Percentiles rank a stretch among this genome's conserved stretches.
Conservation (phyloP, 2,888 invertebrate genomes). For the Nemotelus pantherinus region DNA sequence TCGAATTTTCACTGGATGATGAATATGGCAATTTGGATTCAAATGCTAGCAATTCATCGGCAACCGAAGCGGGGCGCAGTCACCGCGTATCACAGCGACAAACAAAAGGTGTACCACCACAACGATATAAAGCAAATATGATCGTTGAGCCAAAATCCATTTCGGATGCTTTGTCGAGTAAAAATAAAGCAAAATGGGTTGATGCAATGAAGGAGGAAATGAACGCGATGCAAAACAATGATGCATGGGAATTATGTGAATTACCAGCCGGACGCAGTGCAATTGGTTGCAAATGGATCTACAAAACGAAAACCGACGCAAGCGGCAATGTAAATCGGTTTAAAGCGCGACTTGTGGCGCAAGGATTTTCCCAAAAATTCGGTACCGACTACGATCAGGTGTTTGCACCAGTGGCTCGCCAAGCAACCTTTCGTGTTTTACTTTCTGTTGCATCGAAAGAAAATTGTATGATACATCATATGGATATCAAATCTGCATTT, state of each 20-base stretch:
- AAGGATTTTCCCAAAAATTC: no score
- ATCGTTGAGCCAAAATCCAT: not conserved
- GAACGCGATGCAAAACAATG: not conserved
- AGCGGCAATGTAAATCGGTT: not conserved
- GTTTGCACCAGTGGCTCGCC: not conserved
- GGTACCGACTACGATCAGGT: no score
- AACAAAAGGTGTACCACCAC: not conserved
- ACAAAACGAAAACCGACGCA: not conserved
- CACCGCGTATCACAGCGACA: not conserved
- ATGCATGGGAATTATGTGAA: constrained; percentile 6
- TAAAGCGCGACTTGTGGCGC: not conserved
- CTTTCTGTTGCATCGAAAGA: constrained; percentile 10
- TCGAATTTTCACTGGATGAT: no score
- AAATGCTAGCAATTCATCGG: not conserved
- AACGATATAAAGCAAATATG: not conserved
- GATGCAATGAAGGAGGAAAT: not conserved
- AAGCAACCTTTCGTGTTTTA: not conserved
- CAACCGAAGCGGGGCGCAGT: not conserved
- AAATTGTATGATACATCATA: not conserved
- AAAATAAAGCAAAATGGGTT: not conserved
- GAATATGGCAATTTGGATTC: no score
- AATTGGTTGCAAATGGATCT: not conserved
- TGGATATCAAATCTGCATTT: not conserved
- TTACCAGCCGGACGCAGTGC: not conserved
- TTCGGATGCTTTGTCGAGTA: not conserved